These are phyloP conservation scores for Anarsia innoxiella DNA, from an alignment of 2,888 invertebrate genomes.

Conservation along the genomic window DNA sequence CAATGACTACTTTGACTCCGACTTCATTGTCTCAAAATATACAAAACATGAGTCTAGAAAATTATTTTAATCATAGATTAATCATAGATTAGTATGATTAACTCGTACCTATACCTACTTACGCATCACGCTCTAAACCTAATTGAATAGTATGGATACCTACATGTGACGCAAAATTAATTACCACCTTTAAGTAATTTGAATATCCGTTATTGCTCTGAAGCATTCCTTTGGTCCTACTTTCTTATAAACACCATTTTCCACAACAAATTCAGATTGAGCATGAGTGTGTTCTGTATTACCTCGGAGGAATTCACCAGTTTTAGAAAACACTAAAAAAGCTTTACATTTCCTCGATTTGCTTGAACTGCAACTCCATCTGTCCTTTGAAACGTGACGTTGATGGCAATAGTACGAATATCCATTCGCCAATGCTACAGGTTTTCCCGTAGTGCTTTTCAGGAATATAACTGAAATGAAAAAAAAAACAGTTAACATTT, in stretches of 20 bases:
- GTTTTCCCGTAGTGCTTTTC: background rate
- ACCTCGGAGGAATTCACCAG: background rate
- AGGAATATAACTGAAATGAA: slow-evolving; percentile 4
- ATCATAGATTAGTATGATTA: too few species aligned
- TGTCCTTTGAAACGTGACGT: background rate
- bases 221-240: too few species aligned
- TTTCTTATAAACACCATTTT: too few species aligned
- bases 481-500: background rate
- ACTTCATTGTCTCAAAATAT: too few species aligned
- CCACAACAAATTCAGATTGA: slow-evolving; percentile 1
- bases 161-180: background rate
- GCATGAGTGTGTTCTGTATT: slow-evolving; percentile 5
- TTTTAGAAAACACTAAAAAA: background rate
- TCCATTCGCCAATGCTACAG: background rate
- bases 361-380: slow-evolving; percentile 1
- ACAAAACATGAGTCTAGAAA: too few species aligned
- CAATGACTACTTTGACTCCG: too few species aligned
- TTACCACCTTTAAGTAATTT: background rate
- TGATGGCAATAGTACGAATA: slow-evolving; percentile 6
- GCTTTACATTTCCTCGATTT: slow-evolving; percentile 1
- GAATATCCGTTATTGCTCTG: too few species aligned
- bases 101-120: too few species aligned
- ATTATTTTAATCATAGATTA: too few species aligned
- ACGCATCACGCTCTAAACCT: background rate
- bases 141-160: background rate